Evolutionary conservation across 2,113 vertebrate species (phyloP), one percentile per base, ranked within the genome.

Genomic region (Bostrychus sinensis): DNA sequence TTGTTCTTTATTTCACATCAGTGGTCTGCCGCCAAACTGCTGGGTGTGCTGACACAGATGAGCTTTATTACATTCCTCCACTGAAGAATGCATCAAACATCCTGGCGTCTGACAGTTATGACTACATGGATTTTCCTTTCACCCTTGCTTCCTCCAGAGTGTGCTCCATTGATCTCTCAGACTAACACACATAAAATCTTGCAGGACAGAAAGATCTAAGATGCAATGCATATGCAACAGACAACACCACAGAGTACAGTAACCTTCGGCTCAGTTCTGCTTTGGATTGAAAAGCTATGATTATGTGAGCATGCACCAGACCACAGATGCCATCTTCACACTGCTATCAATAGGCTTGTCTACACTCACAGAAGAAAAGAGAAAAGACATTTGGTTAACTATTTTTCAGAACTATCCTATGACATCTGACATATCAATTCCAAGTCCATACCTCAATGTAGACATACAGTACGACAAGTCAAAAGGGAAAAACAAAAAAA

Each of bases 391-490:
- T 17, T 43, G 59, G 20, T 43, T 54, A 14, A 19, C 48, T 55
- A 41, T 16, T 34, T 2, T 3, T 43, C 36, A 50, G 53, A 17
- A 54, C 23, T 39, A 59, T 69, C 16, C 46, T 34, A 72, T 22
- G n/a, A n/a, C 51, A 65, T 51, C 59, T 46, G 53, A 54, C 37
- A 54, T 26, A 41, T 56, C 51, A 16, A 30, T 37, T 25, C 2
- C 17, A 14, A 32, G 5, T 12, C 32, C 32, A 37, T 75, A 70
- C 67, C 61, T 74, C 36, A 57, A 34, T 20, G 25, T 19, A 58
- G 66, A 75, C 60, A 72, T 75, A 70, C 78, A n/a, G 41, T 56
- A 30, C 56, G 62, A 75, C 58, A 62, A 70, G 76, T 76, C 25
- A 11, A 39, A 62, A 19, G 4, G 2, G 34, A 38, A 45, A 46